phyloP scores from a whole-genome alignment of 2,797 vertebrate genomes.

The Brotogeris chrysoptera region DNA sequence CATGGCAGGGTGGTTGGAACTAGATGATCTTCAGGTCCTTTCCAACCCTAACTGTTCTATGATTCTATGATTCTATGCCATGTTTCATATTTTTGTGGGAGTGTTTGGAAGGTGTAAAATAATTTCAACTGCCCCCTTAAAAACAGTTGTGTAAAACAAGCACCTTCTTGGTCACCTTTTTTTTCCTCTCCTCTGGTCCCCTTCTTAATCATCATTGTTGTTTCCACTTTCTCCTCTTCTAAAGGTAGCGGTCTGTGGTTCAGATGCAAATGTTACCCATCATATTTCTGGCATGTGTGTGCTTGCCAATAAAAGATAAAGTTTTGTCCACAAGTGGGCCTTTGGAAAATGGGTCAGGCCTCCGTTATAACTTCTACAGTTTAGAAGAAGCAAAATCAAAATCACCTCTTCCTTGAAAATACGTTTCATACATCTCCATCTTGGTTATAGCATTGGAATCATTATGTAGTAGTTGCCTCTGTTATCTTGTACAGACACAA shows the following conservation, averaged over 20 bases:
- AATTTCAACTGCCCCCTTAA: background rate
- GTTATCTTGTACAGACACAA: constrained; percentile 80
- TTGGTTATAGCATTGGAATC: constrained; percentile 62
- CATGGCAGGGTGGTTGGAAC: no score
- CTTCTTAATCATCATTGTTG: background rate
- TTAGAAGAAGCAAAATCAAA: constrained; percentile 19
- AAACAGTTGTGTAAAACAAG: background rate
- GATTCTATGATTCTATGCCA: background rate
- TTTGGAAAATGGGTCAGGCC: constrained; percentile 8
- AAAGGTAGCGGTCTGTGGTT: background rate
- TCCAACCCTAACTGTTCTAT: no score
- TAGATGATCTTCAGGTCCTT: no score
- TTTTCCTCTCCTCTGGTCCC: background rate
- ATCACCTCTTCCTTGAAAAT: constrained; percentile 37
- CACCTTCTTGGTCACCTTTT: background rate
- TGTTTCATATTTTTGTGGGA: background rate
- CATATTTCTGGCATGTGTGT: background rate
- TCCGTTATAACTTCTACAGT: background rate
- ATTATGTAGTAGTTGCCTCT: constrained; percentile 81
- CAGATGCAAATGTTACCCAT: background rate
- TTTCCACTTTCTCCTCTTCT: background rate
- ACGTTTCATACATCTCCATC: constrained; percentile 61
- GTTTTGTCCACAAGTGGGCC: background rate
- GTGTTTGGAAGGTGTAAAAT: background rate
- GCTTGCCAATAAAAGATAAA: background rate